Evolutionary conservation across 1,140 invertebrate genomes (phyloP).

Genomic region (Brachionus sp.): DNA sequence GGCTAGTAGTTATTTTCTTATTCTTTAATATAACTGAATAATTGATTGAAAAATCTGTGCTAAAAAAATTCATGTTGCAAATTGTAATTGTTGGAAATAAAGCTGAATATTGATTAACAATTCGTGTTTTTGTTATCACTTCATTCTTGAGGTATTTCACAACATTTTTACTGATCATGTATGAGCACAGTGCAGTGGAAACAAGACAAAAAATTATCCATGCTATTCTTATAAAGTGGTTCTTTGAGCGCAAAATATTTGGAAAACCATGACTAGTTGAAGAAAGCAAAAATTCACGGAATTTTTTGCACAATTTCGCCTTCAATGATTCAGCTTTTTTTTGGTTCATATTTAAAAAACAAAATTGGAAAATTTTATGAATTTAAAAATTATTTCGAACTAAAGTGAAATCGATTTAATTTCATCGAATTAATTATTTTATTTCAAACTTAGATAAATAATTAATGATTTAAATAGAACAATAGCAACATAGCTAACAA

Average conservation of each 20-base stretch:
- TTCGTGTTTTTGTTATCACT: neutral
- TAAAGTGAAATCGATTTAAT: too few relatives aligned
- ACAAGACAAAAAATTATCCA: neutral
- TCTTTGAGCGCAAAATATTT: neutral
- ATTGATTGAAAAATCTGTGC: neutral
- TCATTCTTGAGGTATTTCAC: neutral
- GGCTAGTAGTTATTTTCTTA: too few relatives aligned
- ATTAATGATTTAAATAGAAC: too few relatives aligned
- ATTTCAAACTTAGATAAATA: too few relatives aligned
- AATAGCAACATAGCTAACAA: too few relatives aligned
- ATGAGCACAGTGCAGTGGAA: neutral
- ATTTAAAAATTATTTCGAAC: too few relatives aligned
- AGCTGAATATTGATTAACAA: neutral
- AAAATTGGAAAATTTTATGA: too few relatives aligned
- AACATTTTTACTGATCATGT: neutral
- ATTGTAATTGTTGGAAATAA: neutral
- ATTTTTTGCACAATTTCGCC: too few relatives aligned
- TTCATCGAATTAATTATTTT: too few relatives aligned
- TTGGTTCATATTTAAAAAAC: too few relatives aligned
- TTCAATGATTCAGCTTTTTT: too few relatives aligned
- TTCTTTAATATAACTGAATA: too few relatives aligned
- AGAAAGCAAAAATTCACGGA: neutral
- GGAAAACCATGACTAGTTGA: neutral
- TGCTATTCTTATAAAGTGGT: neutral
- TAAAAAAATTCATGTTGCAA: slow-evolving; percentile 10